A percentile compares a stretch with the other conserved stretches of the same genome.
phyloP scores from a whole-genome alignment of 2,113 vertebrate species.

The Nycticryphes semicollaris region DNA sequence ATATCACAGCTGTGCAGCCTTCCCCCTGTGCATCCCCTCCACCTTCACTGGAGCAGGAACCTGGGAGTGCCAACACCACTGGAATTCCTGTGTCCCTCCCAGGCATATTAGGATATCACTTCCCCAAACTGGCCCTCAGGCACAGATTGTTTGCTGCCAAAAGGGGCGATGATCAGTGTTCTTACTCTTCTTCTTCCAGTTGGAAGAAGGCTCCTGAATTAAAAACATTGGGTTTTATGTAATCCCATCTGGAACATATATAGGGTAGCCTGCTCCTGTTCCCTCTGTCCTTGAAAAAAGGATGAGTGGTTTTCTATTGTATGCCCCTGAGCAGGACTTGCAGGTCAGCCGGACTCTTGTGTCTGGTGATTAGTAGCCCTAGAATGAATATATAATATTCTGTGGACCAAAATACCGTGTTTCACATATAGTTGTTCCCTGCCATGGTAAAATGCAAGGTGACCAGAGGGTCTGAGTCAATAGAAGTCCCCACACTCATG shows the following conservation, averaged over 20 bases:
- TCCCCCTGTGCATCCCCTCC: background rate
- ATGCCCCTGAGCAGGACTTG: background rate
- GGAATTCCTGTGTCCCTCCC: background rate
- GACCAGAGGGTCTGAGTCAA: background rate
- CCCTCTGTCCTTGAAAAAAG: background rate
- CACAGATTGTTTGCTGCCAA: background rate
- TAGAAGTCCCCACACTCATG: accelerated
- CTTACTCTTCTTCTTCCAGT: background rate
- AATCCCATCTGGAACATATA: background rate
- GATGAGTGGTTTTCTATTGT: background rate
- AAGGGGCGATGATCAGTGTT: background rate
- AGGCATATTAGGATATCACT: background rate
- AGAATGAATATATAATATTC: background rate
- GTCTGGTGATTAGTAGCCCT: background rate
- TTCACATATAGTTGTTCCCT: background rate
- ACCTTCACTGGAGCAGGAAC: background rate
- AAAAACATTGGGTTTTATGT: background rate
- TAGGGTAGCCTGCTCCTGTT: background rate
- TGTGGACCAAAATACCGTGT: background rate
- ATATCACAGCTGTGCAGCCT: background rate
- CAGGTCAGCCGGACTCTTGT: background rate
- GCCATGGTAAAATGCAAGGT: background rate
- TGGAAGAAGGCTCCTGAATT: background rate
- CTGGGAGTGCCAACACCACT: background rate
- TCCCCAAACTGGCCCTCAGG: background rate